Conservation (phyloP, 2,797 vertebrate species). For the Petrocephalus schoutedeni region DNA sequence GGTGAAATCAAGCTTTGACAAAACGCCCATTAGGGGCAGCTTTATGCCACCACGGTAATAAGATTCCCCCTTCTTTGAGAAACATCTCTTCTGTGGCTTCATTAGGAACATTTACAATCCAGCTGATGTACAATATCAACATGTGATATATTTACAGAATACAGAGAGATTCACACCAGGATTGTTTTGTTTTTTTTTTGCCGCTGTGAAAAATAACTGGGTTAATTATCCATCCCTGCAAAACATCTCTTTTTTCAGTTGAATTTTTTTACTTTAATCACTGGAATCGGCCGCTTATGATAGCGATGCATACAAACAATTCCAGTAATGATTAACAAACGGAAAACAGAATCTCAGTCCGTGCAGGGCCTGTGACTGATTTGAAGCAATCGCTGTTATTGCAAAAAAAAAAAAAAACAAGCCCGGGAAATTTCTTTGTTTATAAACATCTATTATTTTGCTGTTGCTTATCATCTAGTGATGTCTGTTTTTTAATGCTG, state of each 20-base stretch:
- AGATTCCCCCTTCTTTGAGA: background rate
- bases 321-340: background rate
- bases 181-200: background rate
- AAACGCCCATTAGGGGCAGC: background rate
- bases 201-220: background rate
- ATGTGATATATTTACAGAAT: constrained; percentile 11
- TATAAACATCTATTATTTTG: background rate
- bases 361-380: background rate
- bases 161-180: background rate
- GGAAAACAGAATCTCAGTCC: background rate
- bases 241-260: background rate
- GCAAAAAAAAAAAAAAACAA: background rate
- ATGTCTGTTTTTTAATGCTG: background rate
- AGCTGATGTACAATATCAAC: background rate
- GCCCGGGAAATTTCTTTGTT: background rate
- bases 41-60: background rate
- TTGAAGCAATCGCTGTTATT: background rate
- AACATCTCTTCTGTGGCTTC: background rate
- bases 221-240: background rate
- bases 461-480: background rate
- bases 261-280: background rate
- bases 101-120: background rate
- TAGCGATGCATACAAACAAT: background rate
- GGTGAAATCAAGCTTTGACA: background rate
- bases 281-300: background rate